Percentiles rank a stretch among this genome's conserved stretches.
Conservation (phyloP, 2,797 vertebrate genomes). For the Iguana delicatissima region DNA sequence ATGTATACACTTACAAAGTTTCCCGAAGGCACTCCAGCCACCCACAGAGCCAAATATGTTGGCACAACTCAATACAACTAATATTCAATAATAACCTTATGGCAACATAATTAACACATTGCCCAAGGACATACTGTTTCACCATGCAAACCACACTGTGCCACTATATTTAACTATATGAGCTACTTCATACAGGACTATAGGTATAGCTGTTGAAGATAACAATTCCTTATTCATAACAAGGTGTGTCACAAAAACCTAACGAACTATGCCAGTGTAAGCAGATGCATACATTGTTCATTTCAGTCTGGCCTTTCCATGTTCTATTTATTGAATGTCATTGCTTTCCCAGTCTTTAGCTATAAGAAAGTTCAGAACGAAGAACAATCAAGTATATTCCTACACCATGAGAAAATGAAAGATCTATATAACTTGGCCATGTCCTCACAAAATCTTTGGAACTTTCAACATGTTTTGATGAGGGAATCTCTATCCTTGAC, state of each 20-base stretch:
- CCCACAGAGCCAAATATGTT: background rate
- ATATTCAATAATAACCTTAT: background rate
- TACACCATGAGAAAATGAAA: background rate
- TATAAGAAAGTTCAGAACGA: background rate
- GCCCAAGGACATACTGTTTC: background rate
- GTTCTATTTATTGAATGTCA: background rate
- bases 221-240: no score
- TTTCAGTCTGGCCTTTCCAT: background rate
- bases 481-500: background rate
- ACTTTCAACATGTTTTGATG: background rate
- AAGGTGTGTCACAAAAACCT: background rate
- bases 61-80: background rate
- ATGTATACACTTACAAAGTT: background rate
- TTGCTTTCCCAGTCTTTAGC: background rate
- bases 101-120: background rate
- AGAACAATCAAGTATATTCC: background rate
- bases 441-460: background rate
- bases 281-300: background rate
- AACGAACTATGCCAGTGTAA: background rate
- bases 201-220: no score
- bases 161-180: background rate
- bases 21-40: background rate
- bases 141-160: background rate
- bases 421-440: background rate
- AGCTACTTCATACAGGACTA: background rate